phyloP scores from a whole-genome alignment of 2,113 vertebrate species.

The Eudyptes chrysolophus region DNA sequence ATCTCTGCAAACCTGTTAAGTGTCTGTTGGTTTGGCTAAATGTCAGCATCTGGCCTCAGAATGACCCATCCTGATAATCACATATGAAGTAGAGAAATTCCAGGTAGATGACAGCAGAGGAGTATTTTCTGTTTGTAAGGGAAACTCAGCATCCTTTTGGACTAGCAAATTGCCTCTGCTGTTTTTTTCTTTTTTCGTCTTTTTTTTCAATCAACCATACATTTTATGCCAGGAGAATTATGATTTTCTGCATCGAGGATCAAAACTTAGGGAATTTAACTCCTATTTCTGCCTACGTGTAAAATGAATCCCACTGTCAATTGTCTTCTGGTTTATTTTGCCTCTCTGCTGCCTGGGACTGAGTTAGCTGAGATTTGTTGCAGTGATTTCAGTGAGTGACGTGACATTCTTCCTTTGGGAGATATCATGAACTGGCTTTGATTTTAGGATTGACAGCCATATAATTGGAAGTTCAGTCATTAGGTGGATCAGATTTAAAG shows the following conservation, averaged over 20 bases:
- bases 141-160: background rate
- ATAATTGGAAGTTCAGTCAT: constrained; percentile 68
- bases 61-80: background rate
- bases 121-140: background rate
- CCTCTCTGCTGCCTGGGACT: constrained; percentile 8
- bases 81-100: background rate
- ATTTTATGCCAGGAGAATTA: background rate
- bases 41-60: background rate
- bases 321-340: constrained; percentile 39
- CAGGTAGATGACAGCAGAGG: background rate
- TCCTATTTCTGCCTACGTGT: background rate
- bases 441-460: constrained; percentile 67
- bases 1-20: background rate
- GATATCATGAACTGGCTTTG: constrained; percentile 47
- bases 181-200: rapidly evolving
- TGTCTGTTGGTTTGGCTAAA: background rate
- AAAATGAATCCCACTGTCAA: constrained; percentile 1
- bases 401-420: constrained; percentile 54
- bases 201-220: background rate
- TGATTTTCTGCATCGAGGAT: background rate
- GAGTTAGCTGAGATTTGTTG: constrained; percentile 55
- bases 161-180: background rate
- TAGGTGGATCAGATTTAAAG: constrained; percentile 64
- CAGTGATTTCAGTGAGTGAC: constrained; percentile 55
- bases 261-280: constrained; percentile 10